These are phyloP conservation scores for Glareola pratincola DNA, from an alignment of 2,113 vertebrate species.

Conservation along the genomic window DNA sequence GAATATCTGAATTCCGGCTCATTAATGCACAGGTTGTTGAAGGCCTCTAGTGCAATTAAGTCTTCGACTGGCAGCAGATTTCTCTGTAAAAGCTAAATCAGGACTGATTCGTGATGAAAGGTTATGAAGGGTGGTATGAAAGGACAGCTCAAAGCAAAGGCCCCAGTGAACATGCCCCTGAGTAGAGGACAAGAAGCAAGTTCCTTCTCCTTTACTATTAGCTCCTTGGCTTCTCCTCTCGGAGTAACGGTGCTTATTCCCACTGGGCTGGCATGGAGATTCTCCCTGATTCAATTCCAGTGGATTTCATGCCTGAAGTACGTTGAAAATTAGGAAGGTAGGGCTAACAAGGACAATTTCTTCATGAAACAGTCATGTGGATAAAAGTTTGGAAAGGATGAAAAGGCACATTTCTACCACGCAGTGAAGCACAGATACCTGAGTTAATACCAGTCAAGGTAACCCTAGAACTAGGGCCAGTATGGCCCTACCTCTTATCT, in stretches of 20 bases:
- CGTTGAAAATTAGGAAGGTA: not conserved
- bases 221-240: not conserved
- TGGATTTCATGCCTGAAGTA: not conserved
- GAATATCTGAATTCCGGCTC: not conserved
- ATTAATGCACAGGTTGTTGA: not conserved
- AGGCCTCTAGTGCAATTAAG: not conserved
- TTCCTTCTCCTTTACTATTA: not conserved
- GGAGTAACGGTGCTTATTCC: accelerated
- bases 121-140: not conserved
- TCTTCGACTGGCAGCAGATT: not conserved
- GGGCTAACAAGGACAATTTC: not conserved
- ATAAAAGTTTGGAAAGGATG: not conserved
- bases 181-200: not conserved
- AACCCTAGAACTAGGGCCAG: not conserved
- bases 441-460: not conserved
- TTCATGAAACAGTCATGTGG: not conserved
- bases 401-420: not conserved
- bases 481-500: not conserved
- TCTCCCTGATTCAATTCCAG: not conserved
- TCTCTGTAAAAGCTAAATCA: not conserved
- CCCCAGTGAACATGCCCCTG: not conserved
- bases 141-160: not conserved
- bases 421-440: not conserved
- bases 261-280: not conserved
- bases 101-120: not conserved